Base-by-base conservation (phyloP, 53 echinoderm and acorn worm species). In the Zoroaster sp. region DNA sequence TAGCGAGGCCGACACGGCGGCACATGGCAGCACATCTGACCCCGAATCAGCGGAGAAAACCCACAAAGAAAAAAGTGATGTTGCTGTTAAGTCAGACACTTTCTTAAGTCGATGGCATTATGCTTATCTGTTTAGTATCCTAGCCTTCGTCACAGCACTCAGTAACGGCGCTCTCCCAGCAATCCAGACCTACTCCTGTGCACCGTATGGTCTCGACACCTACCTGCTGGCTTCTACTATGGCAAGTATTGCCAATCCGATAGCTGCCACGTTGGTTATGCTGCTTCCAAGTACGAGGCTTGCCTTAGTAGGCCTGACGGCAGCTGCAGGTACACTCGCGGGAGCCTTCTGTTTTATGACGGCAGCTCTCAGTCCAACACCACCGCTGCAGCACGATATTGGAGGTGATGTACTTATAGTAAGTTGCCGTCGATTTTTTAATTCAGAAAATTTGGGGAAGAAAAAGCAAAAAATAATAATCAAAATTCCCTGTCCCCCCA, bases 141-240 rank as follows among this genome's bases (percentile, higher is more conserved):
- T 95, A 2, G 95, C 88, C 59, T 90, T 74, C 40, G 93, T 94
- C 10, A 96, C 93, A 35, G 93, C 94, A 20, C 85, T 98, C 10
- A 91, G 83, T 49, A 98, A 98, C 74, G 91, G 94, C 3, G 80
- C 96, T 10, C 79, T 98, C 11, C 94, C 96, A 28, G 94, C 99
- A 37, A 92, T 98, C 13, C 96, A 96, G 85, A 94, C 91, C 40
- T 98, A 91, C 71, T 98, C 99, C 6, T 91, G 93, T 11, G 94
- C 92, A 9, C 91, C 94, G 0, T 98, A 98, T 52, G 91, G 99
- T n/a, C 75, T 94, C 54, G 74, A 88, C 35, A 91, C 99, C 20
- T 98, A 96, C 88, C 96, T 94, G 23, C 66, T 98, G 32, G 93
- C 99, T 31, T 94, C 95, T 2, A 91, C 99, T 7, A 79, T 98